Conservation (phyloP, 1,140 invertebrate species). For the Pygmarrhopalites habei region DNA sequence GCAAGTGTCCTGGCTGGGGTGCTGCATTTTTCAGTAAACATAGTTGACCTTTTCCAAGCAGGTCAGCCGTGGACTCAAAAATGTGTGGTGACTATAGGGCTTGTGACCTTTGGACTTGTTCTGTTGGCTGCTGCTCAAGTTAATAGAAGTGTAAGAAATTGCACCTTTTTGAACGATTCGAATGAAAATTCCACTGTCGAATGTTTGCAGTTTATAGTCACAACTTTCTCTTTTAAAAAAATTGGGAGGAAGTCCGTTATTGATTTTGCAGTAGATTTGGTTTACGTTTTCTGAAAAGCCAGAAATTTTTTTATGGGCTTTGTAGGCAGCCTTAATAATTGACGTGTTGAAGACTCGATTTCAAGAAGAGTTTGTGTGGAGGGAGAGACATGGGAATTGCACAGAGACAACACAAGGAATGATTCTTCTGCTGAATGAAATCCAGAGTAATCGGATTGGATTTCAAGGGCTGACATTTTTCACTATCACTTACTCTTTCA, state of each 20-base stretch:
- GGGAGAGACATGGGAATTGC: not conserved
- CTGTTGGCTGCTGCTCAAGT: not conserved
- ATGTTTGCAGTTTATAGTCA: too few species aligned
- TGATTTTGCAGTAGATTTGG: not conserved
- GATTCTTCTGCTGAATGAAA: not conserved
- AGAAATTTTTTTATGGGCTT: not conserved
- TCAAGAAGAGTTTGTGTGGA: not conserved
- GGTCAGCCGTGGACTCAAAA: not conserved
- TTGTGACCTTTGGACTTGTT: not conserved
- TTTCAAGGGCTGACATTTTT: conserved; percentile 12
- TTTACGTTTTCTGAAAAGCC: not conserved
- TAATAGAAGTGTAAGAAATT: not conserved
- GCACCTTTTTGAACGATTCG: too few species aligned
- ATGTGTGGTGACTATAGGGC: not conserved
- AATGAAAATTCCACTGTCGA: not conserved
- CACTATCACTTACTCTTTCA: too few species aligned
- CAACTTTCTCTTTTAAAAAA: not conserved
- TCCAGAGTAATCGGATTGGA: not conserved
- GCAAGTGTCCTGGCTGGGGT: not conserved
- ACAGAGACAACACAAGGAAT: conserved; percentile 10
- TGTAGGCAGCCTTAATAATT: not conserved
- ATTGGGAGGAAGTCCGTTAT: not conserved
- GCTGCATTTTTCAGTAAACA: not conserved
- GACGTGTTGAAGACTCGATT: not conserved
- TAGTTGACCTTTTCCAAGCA: not conserved